Base-by-base conservation (phyloP, 1,140 invertebrate species). In the Ostrea denselamellosa region DNA sequence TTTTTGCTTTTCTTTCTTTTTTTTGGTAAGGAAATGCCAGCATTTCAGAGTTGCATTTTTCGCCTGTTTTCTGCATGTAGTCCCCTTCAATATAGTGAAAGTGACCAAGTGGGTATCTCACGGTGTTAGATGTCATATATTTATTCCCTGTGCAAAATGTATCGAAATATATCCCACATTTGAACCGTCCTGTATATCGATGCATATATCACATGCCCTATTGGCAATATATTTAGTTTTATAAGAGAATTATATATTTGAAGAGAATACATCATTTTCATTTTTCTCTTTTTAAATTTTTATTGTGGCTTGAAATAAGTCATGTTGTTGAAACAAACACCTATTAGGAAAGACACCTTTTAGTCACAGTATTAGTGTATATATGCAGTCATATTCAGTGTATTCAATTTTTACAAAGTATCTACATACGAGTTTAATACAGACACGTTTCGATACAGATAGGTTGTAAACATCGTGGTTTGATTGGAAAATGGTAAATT, bases 331-430 rank as follows among this genome's bases (percentile, higher is more conserved):
- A 44, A 44, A 14, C 25, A 77, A 77, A 28, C 68, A 14, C 28
- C 68, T 77, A 28, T 22, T 28, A 77, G 25, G 28, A 17, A 34
- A 10, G 25, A 77, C 25, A 34, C 28, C 25, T 77, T 77, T 77
- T 77, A 77, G 68, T 77, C 68, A 77, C 68, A 77, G 68, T 77
- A 77, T 77, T 77, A 77, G 68, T 28, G 25, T 77, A 77, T 77
- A 77, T 77, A 77, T 22, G 68, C 68, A 34, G 22, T 77, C 25
- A 28, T 77, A 8, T 77, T 12, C 68, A 77, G 68, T 77, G 25
- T 77, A 44, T 44, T 44, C 34, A 44, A 44, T 44, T 34, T 77
- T 14, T 34, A 2, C 28, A 77, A 8, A 34, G 22, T 28, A 12
- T 28, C 25, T 10, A 14, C 28, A 25, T 34, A 44, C 9, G 25